A percentile compares a stretch with the other conserved stretches of the same genome.
These are phyloP conservation scores for Catharus fuscescens DNA, from an alignment of 2,113 vertebrate genomes.

Conservation along the genomic window DNA sequence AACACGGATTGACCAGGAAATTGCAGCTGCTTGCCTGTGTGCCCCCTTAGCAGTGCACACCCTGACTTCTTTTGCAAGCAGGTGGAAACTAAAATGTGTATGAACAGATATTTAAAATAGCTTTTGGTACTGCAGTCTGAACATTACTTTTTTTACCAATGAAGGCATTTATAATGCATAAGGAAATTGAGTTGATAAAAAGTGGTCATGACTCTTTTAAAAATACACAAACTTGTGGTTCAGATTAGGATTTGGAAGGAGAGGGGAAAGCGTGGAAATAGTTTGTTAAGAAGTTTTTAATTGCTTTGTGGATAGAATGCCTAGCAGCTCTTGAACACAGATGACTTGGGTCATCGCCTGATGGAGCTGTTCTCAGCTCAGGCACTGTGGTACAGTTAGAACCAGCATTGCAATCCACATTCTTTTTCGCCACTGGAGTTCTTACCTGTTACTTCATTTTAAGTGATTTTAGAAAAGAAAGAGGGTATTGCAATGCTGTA, in stretches of 20 bases:
- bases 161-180: neutral
- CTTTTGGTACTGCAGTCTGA: neutral
- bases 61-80: neutral
- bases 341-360: neutral
- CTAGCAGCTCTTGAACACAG: neutral
- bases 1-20: neutral
- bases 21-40: neutral
- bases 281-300: neutral
- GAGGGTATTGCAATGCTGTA: neutral
- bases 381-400: neutral
- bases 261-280: rapidly evolving
- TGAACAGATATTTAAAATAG: neutral
- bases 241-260: neutral
- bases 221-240: neutral
- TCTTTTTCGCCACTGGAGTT: neutral
- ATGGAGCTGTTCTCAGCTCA: neutral
- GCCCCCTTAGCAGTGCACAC: neutral
- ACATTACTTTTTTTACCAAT: neutral
- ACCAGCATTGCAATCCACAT: rapidly evolving
- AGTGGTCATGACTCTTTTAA: neutral
- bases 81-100: neutral
- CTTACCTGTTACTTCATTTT: neutral
- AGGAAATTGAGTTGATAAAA: neutral
- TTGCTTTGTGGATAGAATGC: neutral
- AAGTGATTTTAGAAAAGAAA: neutral